A percentile compares a stretch with the other conserved stretches of the same genome.
Conservation (phyloP, 2,797 vertebrate genomes). For the Characodon lateralis region DNA sequence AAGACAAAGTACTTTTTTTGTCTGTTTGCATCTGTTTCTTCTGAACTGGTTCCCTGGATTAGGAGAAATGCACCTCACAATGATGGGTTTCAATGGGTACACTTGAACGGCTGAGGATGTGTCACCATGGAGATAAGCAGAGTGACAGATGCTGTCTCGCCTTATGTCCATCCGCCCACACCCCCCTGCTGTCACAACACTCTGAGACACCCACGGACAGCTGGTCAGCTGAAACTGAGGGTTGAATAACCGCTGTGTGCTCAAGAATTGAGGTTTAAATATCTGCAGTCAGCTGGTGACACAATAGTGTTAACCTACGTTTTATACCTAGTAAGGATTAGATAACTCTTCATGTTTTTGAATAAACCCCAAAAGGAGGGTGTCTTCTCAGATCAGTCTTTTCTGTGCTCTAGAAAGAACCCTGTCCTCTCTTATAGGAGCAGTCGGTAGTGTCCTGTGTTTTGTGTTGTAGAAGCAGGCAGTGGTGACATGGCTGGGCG, state of each 20-base stretch:
- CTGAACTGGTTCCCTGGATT: slow-evolving; percentile 31
- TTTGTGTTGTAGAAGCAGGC: slow-evolving; percentile 91
- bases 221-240: slow-evolving; percentile 25
- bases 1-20: slow-evolving; percentile 4
- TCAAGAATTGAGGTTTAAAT: slow-evolving; percentile 16
- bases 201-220: slow-evolving; percentile 41
- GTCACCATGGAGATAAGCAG: slow-evolving; percentile 64
- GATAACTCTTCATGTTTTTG: neutral
- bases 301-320: neutral
- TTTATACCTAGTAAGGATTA: neutral
- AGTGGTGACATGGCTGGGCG: slow-evolving; percentile 94
- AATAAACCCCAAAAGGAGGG: neutral
- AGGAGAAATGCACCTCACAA: slow-evolving; percentile 18
- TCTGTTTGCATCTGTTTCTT: slow-evolving; percentile 25
- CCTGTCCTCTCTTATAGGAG: slow-evolving; percentile 44
- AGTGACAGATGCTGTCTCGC: slow-evolving; percentile 51
- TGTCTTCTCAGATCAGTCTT: neutral
- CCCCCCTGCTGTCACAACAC: slow-evolving; percentile 23
- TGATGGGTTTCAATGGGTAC: slow-evolving; percentile 24
- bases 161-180: slow-evolving; percentile 30
- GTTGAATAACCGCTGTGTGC: slow-evolving; percentile 9
- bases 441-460: slow-evolving; percentile 68
- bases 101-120: slow-evolving; percentile 47
- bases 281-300: neutral
- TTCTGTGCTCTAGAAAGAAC: slow-evolving; percentile 47